phyloP scores from a whole-genome alignment of 2,113 vertebrate genomes.

The Platichthys flesus region DNA sequence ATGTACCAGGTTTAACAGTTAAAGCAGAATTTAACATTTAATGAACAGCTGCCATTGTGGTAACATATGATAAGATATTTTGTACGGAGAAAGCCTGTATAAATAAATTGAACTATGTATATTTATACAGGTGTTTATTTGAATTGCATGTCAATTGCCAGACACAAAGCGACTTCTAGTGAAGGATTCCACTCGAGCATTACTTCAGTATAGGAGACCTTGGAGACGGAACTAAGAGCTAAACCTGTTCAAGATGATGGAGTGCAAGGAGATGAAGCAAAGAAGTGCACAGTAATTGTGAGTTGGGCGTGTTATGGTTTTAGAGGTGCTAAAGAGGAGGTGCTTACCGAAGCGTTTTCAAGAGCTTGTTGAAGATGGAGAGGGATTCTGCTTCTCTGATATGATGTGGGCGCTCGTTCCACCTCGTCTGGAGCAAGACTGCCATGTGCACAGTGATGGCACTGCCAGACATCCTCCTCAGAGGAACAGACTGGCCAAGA shows the following conservation, averaged over 20 bases:
- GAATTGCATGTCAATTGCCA: too few relatives aligned
- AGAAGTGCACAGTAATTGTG: not conserved
- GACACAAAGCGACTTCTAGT: too few relatives aligned
- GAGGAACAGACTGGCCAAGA: not conserved
- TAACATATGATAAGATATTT: too few relatives aligned
- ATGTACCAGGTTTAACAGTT: too few relatives aligned
- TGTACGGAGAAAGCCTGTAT: too few relatives aligned
- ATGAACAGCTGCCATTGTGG: too few relatives aligned
- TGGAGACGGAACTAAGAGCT: too few relatives aligned
- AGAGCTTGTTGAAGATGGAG: not conserved
- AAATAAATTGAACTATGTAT: too few relatives aligned
- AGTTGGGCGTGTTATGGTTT: not conserved
- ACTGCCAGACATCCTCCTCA: not conserved
- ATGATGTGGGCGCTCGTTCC: not conserved
- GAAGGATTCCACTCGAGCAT: too few relatives aligned
- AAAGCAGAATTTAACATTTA: too few relatives aligned
- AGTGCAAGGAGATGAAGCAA: not conserved
- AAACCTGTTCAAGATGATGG: not conserved
- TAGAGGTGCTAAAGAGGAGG: not conserved
- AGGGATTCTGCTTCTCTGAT: not conserved
- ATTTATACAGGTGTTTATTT: too few relatives aligned
- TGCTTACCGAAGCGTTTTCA: not conserved
- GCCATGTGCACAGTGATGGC: not conserved
- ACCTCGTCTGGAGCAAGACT: not conserved
- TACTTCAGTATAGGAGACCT: too few relatives aligned